Conservation (phyloP, 2,888 invertebrate genomes). For the Phragmatobia fuliginosa region DNA sequence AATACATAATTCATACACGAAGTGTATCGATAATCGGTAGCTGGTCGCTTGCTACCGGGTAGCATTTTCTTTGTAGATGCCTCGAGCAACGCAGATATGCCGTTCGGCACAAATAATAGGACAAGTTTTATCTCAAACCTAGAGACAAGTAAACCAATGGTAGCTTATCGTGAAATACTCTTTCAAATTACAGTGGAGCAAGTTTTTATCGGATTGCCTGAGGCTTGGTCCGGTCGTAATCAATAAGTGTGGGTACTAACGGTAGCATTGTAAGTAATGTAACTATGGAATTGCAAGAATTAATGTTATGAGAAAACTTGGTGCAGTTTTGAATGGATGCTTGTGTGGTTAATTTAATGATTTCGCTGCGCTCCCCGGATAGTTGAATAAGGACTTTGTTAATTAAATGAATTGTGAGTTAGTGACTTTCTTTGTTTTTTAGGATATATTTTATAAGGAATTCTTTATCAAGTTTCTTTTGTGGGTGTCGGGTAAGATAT, state of each 20-base stretch:
- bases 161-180: constrained; percentile 70
- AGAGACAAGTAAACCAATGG: constrained; percentile 64
- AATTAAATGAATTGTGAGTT: background rate
- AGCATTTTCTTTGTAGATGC: constrained; percentile 57
- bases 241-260: constrained; percentile 61
- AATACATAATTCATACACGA: constrained; percentile 78
- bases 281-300: constrained; percentile 30
- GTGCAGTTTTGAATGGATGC: constrained; percentile 4
- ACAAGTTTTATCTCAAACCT: constrained; percentile 73
- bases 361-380: background rate
- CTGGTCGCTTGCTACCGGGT: constrained; percentile 46
- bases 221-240: constrained; percentile 65
- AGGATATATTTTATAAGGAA: background rate
- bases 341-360: constrained; percentile 5
- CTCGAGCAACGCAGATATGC: constrained; percentile 52
- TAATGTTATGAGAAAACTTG: constrained; percentile 22
- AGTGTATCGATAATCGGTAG: constrained; percentile 60
- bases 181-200: constrained; percentile 71
- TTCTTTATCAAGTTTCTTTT: too few species aligned
- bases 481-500: too few species aligned
- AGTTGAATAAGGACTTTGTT: background rate
- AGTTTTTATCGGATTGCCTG: constrained; percentile 76
- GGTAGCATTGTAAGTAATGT: constrained; percentile 27
- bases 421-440: background rate
- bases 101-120: constrained; percentile 71